Percentiles rank a stretch among this genome's conserved stretches.
phyloP scores from a whole-genome alignment of 2,888 invertebrate genomes.

The Epinotia nisella region DNA sequence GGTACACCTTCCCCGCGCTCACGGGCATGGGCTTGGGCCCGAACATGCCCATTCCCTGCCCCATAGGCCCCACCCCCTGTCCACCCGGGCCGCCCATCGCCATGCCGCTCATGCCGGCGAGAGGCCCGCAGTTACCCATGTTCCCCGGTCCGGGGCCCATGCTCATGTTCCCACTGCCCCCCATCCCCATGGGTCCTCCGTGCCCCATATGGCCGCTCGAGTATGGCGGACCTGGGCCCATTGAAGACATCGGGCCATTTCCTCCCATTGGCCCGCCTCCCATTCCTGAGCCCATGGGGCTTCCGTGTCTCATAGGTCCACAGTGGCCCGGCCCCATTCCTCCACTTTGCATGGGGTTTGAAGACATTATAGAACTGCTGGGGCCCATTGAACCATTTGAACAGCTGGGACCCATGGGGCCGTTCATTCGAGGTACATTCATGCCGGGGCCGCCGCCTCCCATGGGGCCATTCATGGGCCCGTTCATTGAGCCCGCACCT shows the following conservation, averaged over 20 bases:
- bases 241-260: conserved; percentile 79
- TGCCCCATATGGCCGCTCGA: conserved; percentile 81
- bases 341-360: conserved; percentile 80
- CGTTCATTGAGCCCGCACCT: conserved; percentile 84
- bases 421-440: conserved; percentile 84
- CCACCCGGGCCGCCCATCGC: conserved; percentile 82
- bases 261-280: conserved; percentile 85
- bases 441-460: conserved; percentile 86
- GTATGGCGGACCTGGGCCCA: conserved; percentile 81
- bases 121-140: conserved; percentile 80
- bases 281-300: conserved; percentile 84
- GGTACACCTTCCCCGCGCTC: conserved; percentile 96
- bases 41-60: conserved; percentile 86
- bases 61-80: conserved; percentile 85
- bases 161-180: conserved; percentile 77
- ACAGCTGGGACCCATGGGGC: conserved; percentile 83
- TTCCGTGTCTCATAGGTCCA: conserved; percentile 83
- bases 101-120: conserved; percentile 83
- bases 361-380: conserved; percentile 83
- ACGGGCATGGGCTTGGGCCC: conserved; percentile 96
- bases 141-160: conserved; percentile 80
- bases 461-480: conserved; percentile 84
- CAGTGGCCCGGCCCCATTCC: conserved; percentile 82
- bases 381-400: conserved; percentile 85
- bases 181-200: conserved; percentile 82